Conservation (phyloP, 1,140 invertebrate genomes). For the Papilio dardanus region DNA sequence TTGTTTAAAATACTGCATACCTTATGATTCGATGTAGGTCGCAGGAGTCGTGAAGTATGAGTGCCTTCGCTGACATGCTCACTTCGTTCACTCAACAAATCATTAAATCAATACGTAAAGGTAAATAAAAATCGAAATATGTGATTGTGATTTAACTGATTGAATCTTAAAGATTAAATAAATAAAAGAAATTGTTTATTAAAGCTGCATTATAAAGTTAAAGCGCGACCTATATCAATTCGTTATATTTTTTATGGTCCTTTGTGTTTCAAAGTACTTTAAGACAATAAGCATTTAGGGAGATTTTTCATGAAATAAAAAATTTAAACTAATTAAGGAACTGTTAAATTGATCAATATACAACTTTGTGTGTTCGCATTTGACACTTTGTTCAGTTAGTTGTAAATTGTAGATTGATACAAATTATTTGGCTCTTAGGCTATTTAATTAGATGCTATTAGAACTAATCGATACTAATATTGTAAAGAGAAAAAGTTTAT, state of each 20-base stretch:
- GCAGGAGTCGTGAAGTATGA: neutral
- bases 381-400: no score
- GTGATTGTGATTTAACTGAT: neutral
- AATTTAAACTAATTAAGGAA: no score
- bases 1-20: neutral
- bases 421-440: neutral
- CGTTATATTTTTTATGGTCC: no score
- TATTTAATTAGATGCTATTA: neutral
- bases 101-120: neutral
- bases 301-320: no score
- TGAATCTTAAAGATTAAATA: neutral
- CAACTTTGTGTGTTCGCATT: no score
- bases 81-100: neutral
- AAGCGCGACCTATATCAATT: neutral
- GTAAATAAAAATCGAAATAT: slow-evolving; percentile 20
- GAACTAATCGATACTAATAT: no score
- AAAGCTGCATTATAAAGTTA: neutral
- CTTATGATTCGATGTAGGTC: neutral
- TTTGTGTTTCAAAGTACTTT: no score
- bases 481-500: no score
- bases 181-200: neutral
- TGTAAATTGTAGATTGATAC: neutral
- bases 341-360: no score
- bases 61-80: neutral
- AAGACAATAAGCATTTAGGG: no score